phyloP scores from a whole-genome alignment of 2,888 invertebrate species.

The Galeopsomyia nigrocyanea region DNA sequence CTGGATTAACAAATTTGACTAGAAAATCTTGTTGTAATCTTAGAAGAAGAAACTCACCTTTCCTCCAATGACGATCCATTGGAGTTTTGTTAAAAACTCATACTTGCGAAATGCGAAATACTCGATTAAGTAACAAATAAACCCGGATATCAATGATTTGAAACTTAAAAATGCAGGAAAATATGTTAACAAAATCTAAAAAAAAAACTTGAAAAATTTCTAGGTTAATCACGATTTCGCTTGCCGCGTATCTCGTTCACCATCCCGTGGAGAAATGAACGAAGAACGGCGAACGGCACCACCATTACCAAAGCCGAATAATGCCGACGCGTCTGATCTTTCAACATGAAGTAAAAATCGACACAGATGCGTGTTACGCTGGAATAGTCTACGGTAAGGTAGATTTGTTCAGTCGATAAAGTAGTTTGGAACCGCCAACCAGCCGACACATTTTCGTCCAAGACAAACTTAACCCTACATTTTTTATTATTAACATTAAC shows the following conservation, averaged over 20 bases:
- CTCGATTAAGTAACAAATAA: conserved; percentile 11
- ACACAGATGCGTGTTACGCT: too few species aligned
- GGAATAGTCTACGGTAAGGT: conserved; percentile 1
- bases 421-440: too few species aligned
- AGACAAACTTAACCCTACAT: too few species aligned
- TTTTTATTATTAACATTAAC: too few species aligned
- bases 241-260: not conserved
- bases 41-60: conserved; percentile 23
- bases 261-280: conserved; percentile 37
- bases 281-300: not conserved
- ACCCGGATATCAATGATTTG: conserved; percentile 1
- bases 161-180: not conserved
- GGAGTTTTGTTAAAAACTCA: not conserved
- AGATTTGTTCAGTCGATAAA: conserved; percentile 6
- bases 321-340: too few species aligned
- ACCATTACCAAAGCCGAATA: too few species aligned
- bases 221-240: not conserved
- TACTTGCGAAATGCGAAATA: not conserved
- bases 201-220: conserved; percentile 8
- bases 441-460: too few species aligned
- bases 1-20: conserved; percentile 39
- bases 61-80: not conserved
- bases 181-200: conserved; percentile 17
- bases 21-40: not conserved
- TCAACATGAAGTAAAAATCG: too few species aligned